Base-by-base conservation (phyloP, 2,113 vertebrate genomes). In the Pterocles orientalis region DNA sequence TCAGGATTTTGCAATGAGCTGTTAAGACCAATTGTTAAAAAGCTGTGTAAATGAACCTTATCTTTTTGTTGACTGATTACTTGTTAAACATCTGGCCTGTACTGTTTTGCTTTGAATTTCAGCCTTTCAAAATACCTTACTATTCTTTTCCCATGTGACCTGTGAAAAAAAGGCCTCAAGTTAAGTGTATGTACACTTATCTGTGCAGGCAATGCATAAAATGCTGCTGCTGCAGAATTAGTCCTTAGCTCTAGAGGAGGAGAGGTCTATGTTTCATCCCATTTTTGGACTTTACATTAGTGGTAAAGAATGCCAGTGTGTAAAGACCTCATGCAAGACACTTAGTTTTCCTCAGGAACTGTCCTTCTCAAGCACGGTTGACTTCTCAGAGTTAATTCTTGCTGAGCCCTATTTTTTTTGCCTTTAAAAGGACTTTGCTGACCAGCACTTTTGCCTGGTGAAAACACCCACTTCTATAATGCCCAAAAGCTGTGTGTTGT, bases 281-380 rank as follows among this genome's bases (percentile, higher is more conserved):
- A 9, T 43, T 79, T 81, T 79, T 64, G 26, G 29, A 72, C 7
- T 72, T 76, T 12, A 34, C 3, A 7, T 51, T 6, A 31, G 10
- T 7, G 3, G 9, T 65, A 78, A 87, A 61, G 34, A 41, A 14
- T 9, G 43, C 1, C 2, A 43, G 12, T 1, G 0, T 25, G 10
- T 14, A 15, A 2, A 51, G 25, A 21, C 9, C 5, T 71, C 31
- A 12, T 53, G 33, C 15, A 26, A 50, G 21, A 24, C n/a, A 8
- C 3, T 36, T 11, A 33, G 21, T 51, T 12, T 87, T 57, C 23
- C 24, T 25, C 29, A 39, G 51, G 12, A 72, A 14, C 13, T 14
- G 8, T 33, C n/a, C 3, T 45, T 12, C 57, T 14, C 41, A 62
- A 66, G 9, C 17, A 19, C 25, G 48, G 1, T 17, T 82, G 21